Evolutionary conservation across 2,797 vertebrate genomes (phyloP).

Genomic region (Leptodactylus fallax): DNA sequence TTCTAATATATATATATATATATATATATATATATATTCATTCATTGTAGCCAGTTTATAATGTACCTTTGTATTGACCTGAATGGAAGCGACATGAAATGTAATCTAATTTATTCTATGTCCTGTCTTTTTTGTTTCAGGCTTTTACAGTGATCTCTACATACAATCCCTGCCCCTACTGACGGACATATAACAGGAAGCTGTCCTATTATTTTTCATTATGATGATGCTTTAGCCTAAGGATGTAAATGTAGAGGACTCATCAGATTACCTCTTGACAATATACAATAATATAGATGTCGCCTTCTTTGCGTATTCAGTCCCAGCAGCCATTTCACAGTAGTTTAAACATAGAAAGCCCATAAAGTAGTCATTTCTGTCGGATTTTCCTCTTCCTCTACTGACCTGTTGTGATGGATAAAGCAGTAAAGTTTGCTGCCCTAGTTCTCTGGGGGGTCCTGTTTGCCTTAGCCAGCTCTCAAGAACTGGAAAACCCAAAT

Average conservation of each 20-base stretch:
- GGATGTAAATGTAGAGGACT: not conserved
- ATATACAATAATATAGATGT: not conserved
- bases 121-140: not conserved
- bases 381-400: not conserved
- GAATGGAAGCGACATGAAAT: not conserved
- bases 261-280: slow-evolving; percentile 11
- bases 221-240: not conserved
- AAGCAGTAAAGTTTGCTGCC: not conserved
- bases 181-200: not conserved
- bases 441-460: slow-evolving; percentile 5
- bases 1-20: not conserved
- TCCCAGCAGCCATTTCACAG: not conserved
- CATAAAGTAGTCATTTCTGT: not conserved
- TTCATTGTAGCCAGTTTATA: too few species aligned
- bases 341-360: not conserved
- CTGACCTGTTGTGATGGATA: not conserved
- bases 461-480: not conserved
- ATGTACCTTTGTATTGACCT: not conserved
- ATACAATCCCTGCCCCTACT: too few species aligned
- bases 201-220: not conserved
- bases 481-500: not conserved
- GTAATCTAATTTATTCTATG: not conserved
- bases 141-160: not conserved
- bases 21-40: not conserved
- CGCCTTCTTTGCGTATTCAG: not conserved